These are phyloP conservation scores for Synanceia verrucosa DNA, from an alignment of 2,797 vertebrate species.

Conservation along the genomic window DNA sequence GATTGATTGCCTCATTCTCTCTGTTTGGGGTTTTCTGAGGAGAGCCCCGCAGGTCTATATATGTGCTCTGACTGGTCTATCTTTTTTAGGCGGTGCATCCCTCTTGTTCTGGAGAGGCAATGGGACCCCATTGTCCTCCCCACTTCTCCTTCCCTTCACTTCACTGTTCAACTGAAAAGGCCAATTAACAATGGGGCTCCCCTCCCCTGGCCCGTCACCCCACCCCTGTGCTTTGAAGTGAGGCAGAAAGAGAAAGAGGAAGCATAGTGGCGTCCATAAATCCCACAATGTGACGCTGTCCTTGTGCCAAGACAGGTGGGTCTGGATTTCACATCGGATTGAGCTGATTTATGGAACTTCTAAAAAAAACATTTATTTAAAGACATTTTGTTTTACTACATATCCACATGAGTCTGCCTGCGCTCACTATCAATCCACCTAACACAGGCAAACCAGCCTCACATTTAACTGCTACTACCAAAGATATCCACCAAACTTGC, in stretches of 20 bases:
- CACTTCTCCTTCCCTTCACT: conserved; percentile 84
- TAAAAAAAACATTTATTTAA: background rate
- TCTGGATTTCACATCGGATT: conserved; percentile 1
- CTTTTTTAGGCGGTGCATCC: conserved; percentile 54
- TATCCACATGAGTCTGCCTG: background rate
- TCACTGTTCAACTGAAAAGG: conserved; percentile 89
- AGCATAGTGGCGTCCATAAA: conserved; percentile 62
- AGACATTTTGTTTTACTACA: background rate
- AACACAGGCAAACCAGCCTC: background rate
- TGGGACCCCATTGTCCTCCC: conserved; percentile 84
- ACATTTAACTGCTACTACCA: conserved; percentile 13
- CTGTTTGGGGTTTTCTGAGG: conserved; percentile 56
- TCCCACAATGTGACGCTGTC: conserved; percentile 27
- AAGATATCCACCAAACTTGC: conserved; percentile 9
- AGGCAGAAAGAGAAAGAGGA: conserved; percentile 69
- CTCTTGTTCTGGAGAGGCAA: conserved; percentile 77
- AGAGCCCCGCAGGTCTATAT: conserved; percentile 62
- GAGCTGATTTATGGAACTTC: background rate
- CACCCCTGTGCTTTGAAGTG: conserved; percentile 87
- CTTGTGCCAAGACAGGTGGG: conserved; percentile 57
- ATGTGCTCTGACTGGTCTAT: conserved; percentile 55
- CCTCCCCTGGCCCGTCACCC: conserved; percentile 79
- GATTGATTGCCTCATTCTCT: conserved; percentile 67
- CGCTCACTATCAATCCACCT: background rate
- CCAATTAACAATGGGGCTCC: conserved; percentile 90